phyloP scores from a whole-genome alignment of 2,888 invertebrate genomes.

The Seira musarum region DNA sequence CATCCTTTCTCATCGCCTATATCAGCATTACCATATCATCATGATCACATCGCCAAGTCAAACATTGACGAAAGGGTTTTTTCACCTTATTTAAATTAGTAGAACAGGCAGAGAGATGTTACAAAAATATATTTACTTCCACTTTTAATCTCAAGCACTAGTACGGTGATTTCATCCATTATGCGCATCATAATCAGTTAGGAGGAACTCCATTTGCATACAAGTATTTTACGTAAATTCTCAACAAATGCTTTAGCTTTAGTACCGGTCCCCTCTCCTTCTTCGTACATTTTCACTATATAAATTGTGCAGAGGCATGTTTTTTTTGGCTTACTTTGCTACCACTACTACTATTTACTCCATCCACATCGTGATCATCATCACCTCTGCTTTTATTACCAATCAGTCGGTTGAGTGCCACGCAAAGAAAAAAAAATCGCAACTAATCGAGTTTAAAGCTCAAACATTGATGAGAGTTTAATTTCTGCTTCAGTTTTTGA shows the following conservation, averaged over 20 bases:
- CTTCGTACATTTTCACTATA: neutral
- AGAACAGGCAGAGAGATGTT: neutral
- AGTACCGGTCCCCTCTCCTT: neutral
- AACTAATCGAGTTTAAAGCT: neutral
- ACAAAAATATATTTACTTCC: constrained; percentile 25
- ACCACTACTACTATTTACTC: too few species aligned
- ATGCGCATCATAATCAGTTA: constrained; percentile 46
- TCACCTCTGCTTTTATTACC: neutral
- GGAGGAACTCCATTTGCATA: neutral
- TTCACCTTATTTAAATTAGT: constrained; percentile 55
- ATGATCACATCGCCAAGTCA: too few species aligned
- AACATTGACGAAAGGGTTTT: constrained; percentile 34
- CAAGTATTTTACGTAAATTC: neutral
- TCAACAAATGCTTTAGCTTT: too few species aligned
- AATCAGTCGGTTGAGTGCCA: neutral
- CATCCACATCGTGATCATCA: constrained; percentile 17
- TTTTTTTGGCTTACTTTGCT: constrained; percentile 49
- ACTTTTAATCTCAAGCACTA: constrained; percentile 22
- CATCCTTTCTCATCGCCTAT: neutral
- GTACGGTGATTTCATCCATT: constrained; percentile 32
- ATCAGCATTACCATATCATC: neutral
- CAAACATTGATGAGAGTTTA: neutral
- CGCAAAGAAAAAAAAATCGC: neutral
- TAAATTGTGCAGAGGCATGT: too few species aligned
- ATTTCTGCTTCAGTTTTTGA: neutral